A percentile compares a stretch with the other conserved stretches of the same genome.
Evolutionary conservation across 2,888 invertebrate species (phyloP).

Genomic region (Cecidostiba fungosa): DNA sequence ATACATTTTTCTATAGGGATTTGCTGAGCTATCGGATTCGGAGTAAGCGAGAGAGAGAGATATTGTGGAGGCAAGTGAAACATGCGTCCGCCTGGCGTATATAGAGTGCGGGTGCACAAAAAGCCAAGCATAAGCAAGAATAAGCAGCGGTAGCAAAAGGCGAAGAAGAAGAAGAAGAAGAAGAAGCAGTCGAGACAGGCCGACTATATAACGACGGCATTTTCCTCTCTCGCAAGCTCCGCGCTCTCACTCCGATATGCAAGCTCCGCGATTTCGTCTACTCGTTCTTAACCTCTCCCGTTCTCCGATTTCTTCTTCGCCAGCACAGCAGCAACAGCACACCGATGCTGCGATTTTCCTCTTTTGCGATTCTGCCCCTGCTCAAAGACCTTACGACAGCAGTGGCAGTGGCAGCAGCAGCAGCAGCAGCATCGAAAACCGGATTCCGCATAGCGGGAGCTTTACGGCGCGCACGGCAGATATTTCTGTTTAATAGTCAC

Average conservation of each 20-base stretch:
- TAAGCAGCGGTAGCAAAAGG: not conserved
- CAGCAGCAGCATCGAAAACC: slow-evolving; percentile 49
- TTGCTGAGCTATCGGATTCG: slow-evolving; percentile 31
- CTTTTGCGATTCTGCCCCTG: slow-evolving; percentile 25
- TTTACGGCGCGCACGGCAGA: slow-evolving; percentile 60
- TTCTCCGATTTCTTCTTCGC: slow-evolving; percentile 25
- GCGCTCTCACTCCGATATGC: slow-evolving; percentile 19
- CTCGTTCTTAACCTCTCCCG: slow-evolving; percentile 49
- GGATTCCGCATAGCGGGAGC: slow-evolving; percentile 33
- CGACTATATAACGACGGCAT: slow-evolving; percentile 60
- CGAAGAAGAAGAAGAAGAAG: not conserved
- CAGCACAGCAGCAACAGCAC: not conserved
- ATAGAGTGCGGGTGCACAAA: slow-evolving; percentile 25
- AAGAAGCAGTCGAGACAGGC: slow-evolving; percentile 49
- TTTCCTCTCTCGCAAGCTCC: slow-evolving; percentile 56
- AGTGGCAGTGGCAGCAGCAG: not conserved
- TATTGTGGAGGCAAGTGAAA: slow-evolving; percentile 38
- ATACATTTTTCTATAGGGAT: slow-evolving; percentile 16
- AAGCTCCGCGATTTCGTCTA: slow-evolving; percentile 61
- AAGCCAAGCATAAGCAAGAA: slow-evolving; percentile 46
- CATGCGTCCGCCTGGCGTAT: slow-evolving; percentile 13
- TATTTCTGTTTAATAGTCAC: slow-evolving; percentile 74
- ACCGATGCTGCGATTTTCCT: slow-evolving; percentile 16
- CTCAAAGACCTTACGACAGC: slow-evolving; percentile 15
- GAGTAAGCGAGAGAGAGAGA: slow-evolving; percentile 22